Evolutionary conservation across 2,888 invertebrate species (phyloP).

Genomic region (Lagria hirta): DNA sequence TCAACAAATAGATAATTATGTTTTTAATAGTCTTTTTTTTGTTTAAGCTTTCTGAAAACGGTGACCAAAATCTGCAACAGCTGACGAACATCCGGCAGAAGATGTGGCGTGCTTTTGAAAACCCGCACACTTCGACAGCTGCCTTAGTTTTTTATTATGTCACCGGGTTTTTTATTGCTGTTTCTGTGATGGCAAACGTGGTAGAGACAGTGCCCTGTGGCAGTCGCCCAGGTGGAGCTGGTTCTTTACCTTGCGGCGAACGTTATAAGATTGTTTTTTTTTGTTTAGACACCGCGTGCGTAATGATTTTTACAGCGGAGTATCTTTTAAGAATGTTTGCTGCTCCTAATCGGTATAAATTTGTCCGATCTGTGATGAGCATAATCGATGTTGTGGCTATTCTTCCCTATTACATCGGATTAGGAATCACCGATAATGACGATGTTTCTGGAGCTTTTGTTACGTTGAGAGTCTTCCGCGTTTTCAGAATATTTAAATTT

Average conservation of each 20-base stretch:
- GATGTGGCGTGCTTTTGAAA: constrained; percentile 99
- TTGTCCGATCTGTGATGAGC: constrained; percentile 97
- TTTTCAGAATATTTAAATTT: constrained; percentile 99
- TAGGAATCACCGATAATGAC: constrained; percentile 97
- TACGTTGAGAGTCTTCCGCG: constrained; percentile 96
- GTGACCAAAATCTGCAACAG: constrained; percentile 85
- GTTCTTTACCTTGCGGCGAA: constrained; percentile 93
- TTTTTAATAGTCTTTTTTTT: too few relatives aligned
- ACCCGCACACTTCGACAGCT: constrained; percentile 97
- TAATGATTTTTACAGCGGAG: constrained; percentile 99
- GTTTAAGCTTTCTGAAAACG: constrained; percentile 86
- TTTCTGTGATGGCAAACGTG: constrained; percentile 98
- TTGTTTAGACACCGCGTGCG: constrained; percentile 99
- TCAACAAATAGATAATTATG: too few relatives aligned
- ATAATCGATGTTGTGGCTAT: constrained; percentile 99
- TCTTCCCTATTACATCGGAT: constrained; percentile 97
- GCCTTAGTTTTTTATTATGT: constrained; percentile 99
- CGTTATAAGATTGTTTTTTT: constrained; percentile 98
- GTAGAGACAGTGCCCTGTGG: constrained; percentile 97
- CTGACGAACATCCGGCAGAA: constrained; percentile 87
- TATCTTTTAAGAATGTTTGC: constrained; percentile 94
- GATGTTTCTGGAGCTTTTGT: constrained; percentile 99
- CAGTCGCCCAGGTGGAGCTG: constrained; percentile 80
- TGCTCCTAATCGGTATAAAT: constrained; percentile 97
- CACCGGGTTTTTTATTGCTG: constrained; percentile 99